Percentiles rank a stretch among this genome's conserved stretches.
phyloP scores from a whole-genome alignment of 2,113 vertebrate species.

The Neodon shergylaensis region DNA sequence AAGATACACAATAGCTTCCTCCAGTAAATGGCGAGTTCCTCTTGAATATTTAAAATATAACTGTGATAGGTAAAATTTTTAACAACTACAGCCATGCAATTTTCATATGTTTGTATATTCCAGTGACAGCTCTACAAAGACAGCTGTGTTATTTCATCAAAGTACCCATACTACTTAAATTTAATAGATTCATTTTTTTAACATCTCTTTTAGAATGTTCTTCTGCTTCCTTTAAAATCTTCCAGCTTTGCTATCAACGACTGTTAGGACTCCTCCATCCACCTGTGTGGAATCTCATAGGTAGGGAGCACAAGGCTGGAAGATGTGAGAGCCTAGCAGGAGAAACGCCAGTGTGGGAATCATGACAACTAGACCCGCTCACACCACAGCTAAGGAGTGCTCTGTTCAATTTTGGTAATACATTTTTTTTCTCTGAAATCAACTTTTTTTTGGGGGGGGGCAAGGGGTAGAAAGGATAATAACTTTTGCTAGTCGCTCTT shows the following conservation, averaged over 20 bases:
- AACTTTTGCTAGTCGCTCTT: neutral
- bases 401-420: slow-evolving; percentile 47
- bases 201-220: neutral
- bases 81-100: neutral
- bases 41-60: slow-evolving; percentile 46
- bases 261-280: neutral
- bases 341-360: slow-evolving; percentile 31
- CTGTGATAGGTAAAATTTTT: neutral
- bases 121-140: neutral
- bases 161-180: neutral
- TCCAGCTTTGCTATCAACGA: neutral
- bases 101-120: neutral
- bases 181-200: slow-evolving; percentile 30
- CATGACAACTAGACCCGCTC: slow-evolving; percentile 18
- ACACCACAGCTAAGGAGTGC: slow-evolving; percentile 17
- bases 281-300: neutral
- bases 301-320: neutral
- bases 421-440: slow-evolving; percentile 5
- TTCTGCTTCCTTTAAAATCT: slow-evolving; percentile 44
- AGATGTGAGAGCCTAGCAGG: neutral
- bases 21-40: slow-evolving; percentile 21
- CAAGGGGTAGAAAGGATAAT: neutral
- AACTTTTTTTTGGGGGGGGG: neutral
- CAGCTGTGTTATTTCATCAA: neutral
- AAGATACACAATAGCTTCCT: slow-evolving; percentile 23